A percentile compares a stretch with the other conserved stretches of the same genome.
Evolutionary conservation across 2,888 invertebrate species (phyloP).

Genomic region (Teinopalpus imperialis): DNA sequence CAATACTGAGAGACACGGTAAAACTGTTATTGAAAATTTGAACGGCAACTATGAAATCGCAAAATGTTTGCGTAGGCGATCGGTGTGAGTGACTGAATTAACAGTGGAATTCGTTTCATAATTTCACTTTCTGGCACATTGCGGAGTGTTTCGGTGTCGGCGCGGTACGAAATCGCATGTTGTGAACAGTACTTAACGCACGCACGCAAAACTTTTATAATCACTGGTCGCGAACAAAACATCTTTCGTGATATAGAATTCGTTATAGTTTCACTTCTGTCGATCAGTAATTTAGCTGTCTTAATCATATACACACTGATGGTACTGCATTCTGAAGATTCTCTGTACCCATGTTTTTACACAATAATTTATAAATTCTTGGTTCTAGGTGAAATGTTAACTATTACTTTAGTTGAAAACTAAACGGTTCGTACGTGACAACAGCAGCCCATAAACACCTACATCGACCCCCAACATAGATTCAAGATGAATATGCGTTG

Average conservation of each 20-base stretch:
- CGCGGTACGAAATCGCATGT: conserved; percentile 57
- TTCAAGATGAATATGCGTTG: no score
- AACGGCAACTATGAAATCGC: conserved; percentile 4
- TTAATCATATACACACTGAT: conserved; percentile 2
- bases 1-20: neutral
- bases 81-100: conserved; percentile 3
- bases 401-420: no score
- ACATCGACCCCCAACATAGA: no score
- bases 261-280: conserved; percentile 76
- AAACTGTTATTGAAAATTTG: conserved; percentile 1
- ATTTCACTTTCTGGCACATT: conserved; percentile 40
- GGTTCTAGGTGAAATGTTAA: no score
- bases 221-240: conserved; percentile 61
- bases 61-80: conserved; percentile 1
- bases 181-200: conserved; percentile 49
- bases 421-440: no score
- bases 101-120: conserved; percentile 31
- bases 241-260: conserved; percentile 68
- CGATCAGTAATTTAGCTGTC: conserved; percentile 27
- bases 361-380: no score
- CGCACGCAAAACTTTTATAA: conserved; percentile 60
- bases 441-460: no score
- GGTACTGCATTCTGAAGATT: no score
- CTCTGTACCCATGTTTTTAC: no score
- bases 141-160: conserved; percentile 27